Base-by-base conservation (phyloP, 2,113 vertebrate genomes). In the Bujurquina vittata region DNA sequence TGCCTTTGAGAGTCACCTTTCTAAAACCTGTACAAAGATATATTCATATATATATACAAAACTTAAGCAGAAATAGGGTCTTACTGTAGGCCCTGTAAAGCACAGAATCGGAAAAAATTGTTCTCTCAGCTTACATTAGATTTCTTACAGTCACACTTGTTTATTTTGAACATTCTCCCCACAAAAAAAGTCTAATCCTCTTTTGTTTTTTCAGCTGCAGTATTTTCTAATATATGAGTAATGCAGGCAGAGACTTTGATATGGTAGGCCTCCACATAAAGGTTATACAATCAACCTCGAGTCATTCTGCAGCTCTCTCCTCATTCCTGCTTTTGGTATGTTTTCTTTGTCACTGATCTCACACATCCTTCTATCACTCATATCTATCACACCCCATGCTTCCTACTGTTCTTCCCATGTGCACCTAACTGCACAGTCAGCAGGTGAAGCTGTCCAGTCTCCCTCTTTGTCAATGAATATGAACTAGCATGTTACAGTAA, bases 1-100 rank as follows among this genome's bases (percentile, higher is more conserved):
- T 40, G 46, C 35, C 73, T 43, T 73, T 62, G 29, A 87, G 58
- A 82, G 78, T 67, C 76, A 61, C 62, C 55, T 79, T n/a, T 75
- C 69, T 63, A 67, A 84, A 12, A 73, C 54, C 37, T 26, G 49
- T 31, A 59, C n/a, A 69, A 62, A 81, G 15, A 65, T 69, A 31
- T 31, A 69, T 52, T n/a, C n/a, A 11, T 69, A 60, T 69, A 52
- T 20, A 69, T 52, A 31, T 52, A 69, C 65, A 69, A 69, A 69
- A 69, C 65, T 11, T 26, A 20, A 54, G 20, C 26, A 75, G 49
- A 76, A 75, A 79, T 52, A 22, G 31, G 22, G 11, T 69, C 49
- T 20, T 18, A 46, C 17, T 46, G 10, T 55, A 60, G 52, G 20
- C 62, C 57, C 79, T 65, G 43, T 29, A 17, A 57, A 80, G 67